These are phyloP conservation scores for Blomia tropicalis DNA, from an alignment of 2,888 invertebrate genomes.

Conservation along the genomic window DNA sequence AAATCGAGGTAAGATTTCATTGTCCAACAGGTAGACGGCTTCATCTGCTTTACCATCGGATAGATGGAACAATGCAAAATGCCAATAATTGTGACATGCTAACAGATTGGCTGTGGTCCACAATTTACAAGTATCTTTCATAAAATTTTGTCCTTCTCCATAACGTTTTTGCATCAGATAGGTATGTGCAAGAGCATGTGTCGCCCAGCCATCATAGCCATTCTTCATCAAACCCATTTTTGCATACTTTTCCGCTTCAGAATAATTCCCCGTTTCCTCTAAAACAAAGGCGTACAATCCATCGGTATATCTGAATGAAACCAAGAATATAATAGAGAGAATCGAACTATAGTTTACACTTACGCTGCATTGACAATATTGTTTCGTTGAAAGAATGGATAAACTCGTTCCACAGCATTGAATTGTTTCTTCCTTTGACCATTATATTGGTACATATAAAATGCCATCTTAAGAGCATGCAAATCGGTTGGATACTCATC, in stretches of 20 bases:
- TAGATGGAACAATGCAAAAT: slow-evolving; percentile 39
- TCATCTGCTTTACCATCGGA: slow-evolving; percentile 38
- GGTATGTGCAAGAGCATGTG: slow-evolving; percentile 40
- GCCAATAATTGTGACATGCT: slow-evolving; percentile 42
- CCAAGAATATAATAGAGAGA: neutral
- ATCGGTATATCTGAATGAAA: slow-evolving; percentile 21
- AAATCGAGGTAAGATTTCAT: slow-evolving; percentile 31
- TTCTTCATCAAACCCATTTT: slow-evolving; percentile 36
- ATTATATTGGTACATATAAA: slow-evolving; percentile 38
- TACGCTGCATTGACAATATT: slow-evolving; percentile 35
- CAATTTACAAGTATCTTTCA: slow-evolving; percentile 36
- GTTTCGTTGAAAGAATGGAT: slow-evolving; percentile 36
- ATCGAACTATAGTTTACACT: too few relatives aligned
- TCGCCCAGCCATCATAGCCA: slow-evolving; percentile 40
- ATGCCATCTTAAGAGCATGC: slow-evolving; percentile 39
- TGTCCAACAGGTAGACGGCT: slow-evolving; percentile 38
- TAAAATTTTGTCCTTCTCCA: slow-evolving; percentile 36
- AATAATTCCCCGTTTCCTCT: slow-evolving; percentile 25
- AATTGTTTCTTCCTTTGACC: slow-evolving; percentile 36
- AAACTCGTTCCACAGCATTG: slow-evolving; percentile 37
- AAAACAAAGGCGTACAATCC: slow-evolving; percentile 28
- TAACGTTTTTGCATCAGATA: slow-evolving; percentile 39
- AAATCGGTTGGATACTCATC: slow-evolving; percentile 38
- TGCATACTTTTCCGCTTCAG: slow-evolving; percentile 16
- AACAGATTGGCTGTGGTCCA: slow-evolving; percentile 40